Conservation (phyloP, 2,113 vertebrate genomes). For the Ceyx margarethae region DNA sequence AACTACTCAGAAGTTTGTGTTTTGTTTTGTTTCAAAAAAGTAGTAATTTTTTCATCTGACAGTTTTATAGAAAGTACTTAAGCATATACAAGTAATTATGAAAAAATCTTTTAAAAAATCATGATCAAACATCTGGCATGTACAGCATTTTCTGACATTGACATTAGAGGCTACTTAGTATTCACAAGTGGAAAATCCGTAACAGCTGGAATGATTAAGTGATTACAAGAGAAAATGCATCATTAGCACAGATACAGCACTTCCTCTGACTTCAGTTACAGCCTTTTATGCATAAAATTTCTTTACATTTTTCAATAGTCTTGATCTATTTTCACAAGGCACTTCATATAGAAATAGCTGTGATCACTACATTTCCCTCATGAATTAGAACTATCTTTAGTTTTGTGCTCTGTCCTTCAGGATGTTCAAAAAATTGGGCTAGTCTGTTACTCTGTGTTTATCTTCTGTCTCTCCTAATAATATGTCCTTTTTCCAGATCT, state of each 20-base stretch:
- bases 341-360: not conserved
- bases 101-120: not conserved
- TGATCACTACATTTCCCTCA: not conserved
- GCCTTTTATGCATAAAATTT: not conserved
- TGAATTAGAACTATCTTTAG: not conserved
- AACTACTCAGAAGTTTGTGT: not conserved
- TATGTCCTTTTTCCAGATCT: not conserved
- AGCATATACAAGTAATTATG: not conserved
- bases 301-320: not conserved
- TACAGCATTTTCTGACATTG: not conserved
- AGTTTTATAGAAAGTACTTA: not conserved
- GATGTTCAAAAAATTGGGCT: not conserved
- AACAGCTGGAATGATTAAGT: conserved; percentile 15
- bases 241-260: not conserved
- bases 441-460: not conserved
- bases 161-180: not conserved
- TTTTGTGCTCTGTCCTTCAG: not conserved
- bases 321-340: not conserved
- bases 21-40: not conserved
- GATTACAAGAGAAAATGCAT: not conserved
- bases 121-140: not conserved
- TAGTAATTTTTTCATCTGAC: not conserved
- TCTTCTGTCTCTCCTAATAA: not conserved
- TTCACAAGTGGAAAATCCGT: not conserved
- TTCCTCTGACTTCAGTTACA: not conserved